Percentiles rank a stretch among this genome's conserved stretches.
Evolutionary conservation across 2,797 vertebrate species (phyloP).

Genomic region (Gymnothorax javanicus): DNA sequence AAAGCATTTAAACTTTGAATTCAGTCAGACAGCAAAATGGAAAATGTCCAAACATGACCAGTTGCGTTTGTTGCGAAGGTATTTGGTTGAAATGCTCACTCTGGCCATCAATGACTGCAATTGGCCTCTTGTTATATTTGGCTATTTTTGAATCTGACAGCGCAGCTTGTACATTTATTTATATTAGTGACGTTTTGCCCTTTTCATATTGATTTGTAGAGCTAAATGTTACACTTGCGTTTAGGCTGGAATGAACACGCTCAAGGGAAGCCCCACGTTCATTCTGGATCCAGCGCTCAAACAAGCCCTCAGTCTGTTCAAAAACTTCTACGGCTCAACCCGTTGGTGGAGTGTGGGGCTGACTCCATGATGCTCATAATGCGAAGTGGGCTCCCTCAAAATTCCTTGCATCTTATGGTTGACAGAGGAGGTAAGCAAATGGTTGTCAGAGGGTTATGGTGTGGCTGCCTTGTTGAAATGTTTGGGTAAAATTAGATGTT

Average conservation of each 20-base stretch:
- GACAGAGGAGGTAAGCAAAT: slow-evolving; percentile 69
- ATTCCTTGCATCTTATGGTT: slow-evolving; percentile 57
- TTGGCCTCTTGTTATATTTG: no score
- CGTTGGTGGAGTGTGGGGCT: slow-evolving; percentile 67
- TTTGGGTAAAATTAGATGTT: no score
- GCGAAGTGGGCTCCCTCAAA: slow-evolving; percentile 37
- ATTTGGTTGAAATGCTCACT: no score
- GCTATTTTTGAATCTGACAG: neutral
- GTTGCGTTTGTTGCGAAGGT: no score
- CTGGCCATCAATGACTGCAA: no score
- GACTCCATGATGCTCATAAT: slow-evolving; percentile 67
- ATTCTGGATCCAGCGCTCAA: neutral
- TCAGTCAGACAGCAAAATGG: no score
- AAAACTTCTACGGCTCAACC: slow-evolving; percentile 62
- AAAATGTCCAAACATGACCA: no score
- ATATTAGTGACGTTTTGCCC: neutral
- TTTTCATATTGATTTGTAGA: neutral
- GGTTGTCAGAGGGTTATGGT: neutral
- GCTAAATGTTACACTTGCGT: neutral
- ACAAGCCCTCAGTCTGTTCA: slow-evolving; percentile 49
- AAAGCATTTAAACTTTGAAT: no score
- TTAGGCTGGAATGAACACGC: slow-evolving; percentile 53
- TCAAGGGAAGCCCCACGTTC: slow-evolving; percentile 15
- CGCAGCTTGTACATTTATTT: neutral
- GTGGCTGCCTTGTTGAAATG: neutral